Base-by-base conservation (phyloP, 2,888 invertebrate genomes). In the Drosophila kanekoi region DNA sequence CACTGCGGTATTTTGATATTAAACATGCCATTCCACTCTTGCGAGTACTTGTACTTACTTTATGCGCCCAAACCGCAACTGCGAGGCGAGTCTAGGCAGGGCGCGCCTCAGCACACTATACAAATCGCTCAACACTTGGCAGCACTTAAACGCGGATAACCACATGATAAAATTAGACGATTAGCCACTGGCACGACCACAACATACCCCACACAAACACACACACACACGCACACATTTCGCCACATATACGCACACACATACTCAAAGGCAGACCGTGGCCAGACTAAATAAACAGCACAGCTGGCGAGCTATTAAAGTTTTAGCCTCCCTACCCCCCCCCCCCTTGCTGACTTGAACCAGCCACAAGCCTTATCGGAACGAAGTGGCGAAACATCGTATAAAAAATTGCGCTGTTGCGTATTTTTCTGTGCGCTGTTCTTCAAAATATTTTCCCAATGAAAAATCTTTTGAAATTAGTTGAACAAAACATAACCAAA, bases 91-190 rank as follows among this genome's bases (percentile, higher is more conserved):
- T 32, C 61, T 37, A 32, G 38, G 28, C 16, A 6, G 65, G 44
- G 40, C 53, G 52, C 40, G 44, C 49, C 53, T 35, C 35, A 51
- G 40, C 35, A 43, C 49, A 48, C 41, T 58, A 72, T 38, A 83
- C 83, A 83, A 83, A 83, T 83, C 87, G 79, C 52, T 83, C 87
- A 79, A 67, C 83, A 83, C 83, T 83, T 85, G 57, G 64, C 52
- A 79, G 82, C 87, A 87, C 87, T 83, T 87, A 83, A 83, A 71
- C 82, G 79, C 67, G 73, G 65, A 80, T 86, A 85, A 83, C 88
- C 86, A 83, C 86, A 86, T 80, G 84, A 86, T 87, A 85, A 88
- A 85, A 86, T 79, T 85, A 82, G 73, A 83, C 83, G 87, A 88
- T 85, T 85, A 85, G 75, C 89, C 70, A 72, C 63, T 68, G 68